phyloP scores from a whole-genome alignment of 2,888 invertebrate species.

The Drosophila seclusa region DNA sequence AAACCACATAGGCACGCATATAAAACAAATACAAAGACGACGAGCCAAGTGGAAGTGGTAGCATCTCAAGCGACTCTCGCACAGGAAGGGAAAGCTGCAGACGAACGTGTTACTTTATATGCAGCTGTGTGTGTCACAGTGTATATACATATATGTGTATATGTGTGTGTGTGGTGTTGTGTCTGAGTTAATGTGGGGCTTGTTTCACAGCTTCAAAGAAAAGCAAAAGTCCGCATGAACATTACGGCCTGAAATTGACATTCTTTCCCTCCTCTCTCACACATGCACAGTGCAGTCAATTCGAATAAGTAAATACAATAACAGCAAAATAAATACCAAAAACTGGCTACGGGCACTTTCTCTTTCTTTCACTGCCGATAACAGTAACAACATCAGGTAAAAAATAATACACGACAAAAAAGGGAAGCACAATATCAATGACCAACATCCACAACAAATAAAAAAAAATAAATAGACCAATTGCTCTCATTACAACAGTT shows the following conservation, averaged over 20 bases:
- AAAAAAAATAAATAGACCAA: conserved; percentile 70
- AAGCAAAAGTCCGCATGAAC: conserved; percentile 81
- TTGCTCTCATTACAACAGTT: conserved; percentile 50
- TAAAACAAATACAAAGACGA: conserved; percentile 28
- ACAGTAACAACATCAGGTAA: conserved; percentile 49
- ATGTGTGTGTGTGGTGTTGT: conserved; percentile 16
- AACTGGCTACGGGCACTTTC: conserved; percentile 82
- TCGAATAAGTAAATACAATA: conserved; percentile 66
- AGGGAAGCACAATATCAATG: conserved; percentile 73
- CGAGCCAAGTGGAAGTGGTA: conserved; percentile 46
- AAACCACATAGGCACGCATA: conserved; percentile 21
- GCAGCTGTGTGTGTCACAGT: conserved; percentile 17
- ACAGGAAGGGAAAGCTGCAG: conserved; percentile 83
- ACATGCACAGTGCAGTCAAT: conserved; percentile 59
- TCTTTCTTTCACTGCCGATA: conserved; percentile 82
- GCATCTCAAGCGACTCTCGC: conserved; percentile 59
- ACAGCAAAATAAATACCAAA: conserved; percentile 52
- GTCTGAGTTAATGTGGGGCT: conserved; percentile 55
- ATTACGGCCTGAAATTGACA: conserved; percentile 80
- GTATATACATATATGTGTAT: neutral
- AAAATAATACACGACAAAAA: conserved; percentile 39
- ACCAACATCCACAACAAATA: conserved; percentile 64
- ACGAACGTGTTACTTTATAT: conserved; percentile 55
- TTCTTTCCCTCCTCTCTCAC: conserved; percentile 69
- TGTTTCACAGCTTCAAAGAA: conserved; percentile 80